Evolutionary conservation across 2,888 invertebrate genomes (phyloP), one percentile per base, ranked within the genome.

Genomic region (Lithosia quadra): DNA sequence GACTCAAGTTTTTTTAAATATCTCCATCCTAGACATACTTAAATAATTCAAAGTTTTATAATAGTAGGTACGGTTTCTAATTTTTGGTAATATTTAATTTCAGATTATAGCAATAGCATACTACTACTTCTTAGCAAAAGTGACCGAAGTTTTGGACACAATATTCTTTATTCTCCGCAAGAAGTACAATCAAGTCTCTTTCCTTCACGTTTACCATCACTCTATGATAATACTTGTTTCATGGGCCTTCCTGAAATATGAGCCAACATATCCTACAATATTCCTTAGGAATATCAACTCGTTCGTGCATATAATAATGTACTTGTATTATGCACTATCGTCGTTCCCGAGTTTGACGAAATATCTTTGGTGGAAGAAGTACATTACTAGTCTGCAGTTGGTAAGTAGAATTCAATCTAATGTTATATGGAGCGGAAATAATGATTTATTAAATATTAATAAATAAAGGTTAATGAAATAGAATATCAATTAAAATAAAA

Each of bases 171-270:
- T 98, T 10, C 88, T 98, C 80, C 96, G 98, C 59, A 98, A 98
- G 91, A 93, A 94, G 76, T 85, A 92, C 28, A 93, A 90, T 62
- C 93, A 98, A 95, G 96, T 98, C 11, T 97, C 98, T 0, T 98
- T 98, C 82, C 96, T 99, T 49, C 99, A 99, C 86, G 97, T 99
- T 0, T 98, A 98, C 86, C 99, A 99, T 88, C 99, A 99, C 87
- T 95, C 97, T 0, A 94, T 97, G 68, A 97, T 97, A 91, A 97
- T 97, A 53, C 84, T 97, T 39, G 96, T 97, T 90, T 96, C 97
- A 0, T 98, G 98, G 98, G 96, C 96, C 65, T 97, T 97, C 76
- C 90, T 97, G 39, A 97, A 97, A 90, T 98, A 96, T 82, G 95
- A 11, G 97, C 98, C 63, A 97, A 97, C 57, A 97, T 97, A 0